These are phyloP conservation scores for Cataglyphis livida DNA, from an alignment of 2,888 invertebrate species.

Conservation along the genomic window DNA sequence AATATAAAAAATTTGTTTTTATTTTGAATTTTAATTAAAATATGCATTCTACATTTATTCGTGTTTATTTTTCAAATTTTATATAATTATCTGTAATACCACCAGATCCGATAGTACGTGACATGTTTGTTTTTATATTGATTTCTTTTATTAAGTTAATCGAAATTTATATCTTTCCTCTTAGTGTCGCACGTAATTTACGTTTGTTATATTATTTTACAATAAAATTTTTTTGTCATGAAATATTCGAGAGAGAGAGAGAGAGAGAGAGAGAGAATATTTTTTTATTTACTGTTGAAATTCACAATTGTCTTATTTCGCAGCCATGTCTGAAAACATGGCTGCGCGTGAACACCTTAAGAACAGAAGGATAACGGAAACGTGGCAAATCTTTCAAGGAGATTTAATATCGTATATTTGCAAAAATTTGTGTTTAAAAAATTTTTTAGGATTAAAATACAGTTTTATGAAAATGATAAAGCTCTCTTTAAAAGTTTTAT, in stretches of 20 bases:
- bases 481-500: neutral
- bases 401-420: conserved; percentile 26
- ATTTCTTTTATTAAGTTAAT: conserved; percentile 34
- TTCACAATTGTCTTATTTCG: conserved; percentile 38
- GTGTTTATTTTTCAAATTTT: neutral
- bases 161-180: conserved; percentile 13
- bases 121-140: neutral
- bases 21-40: conserved; percentile 22
- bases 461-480: neutral
- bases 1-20: neutral
- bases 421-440: conserved; percentile 24
- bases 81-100: neutral
- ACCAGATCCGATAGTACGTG: neutral
- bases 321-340: conserved; percentile 15
- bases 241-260: conserved; percentile 43
- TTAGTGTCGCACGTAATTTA: neutral
- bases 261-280: conserved; percentile 44
- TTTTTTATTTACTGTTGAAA: conserved; percentile 46
- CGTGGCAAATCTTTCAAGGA: conserved; percentile 18
- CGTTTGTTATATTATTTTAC: conserved; percentile 12
- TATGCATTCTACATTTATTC: neutral
- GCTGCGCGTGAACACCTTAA: conserved; percentile 12
- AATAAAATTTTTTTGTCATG: conserved; percentile 25
- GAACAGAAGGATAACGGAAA: conserved; percentile 22
- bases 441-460: neutral